A percentile compares a stretch with the other conserved stretches of the same genome.
phyloP scores from a whole-genome alignment of 2,113 vertebrate genomes.

The Nothobranchius furzeri region DNA sequence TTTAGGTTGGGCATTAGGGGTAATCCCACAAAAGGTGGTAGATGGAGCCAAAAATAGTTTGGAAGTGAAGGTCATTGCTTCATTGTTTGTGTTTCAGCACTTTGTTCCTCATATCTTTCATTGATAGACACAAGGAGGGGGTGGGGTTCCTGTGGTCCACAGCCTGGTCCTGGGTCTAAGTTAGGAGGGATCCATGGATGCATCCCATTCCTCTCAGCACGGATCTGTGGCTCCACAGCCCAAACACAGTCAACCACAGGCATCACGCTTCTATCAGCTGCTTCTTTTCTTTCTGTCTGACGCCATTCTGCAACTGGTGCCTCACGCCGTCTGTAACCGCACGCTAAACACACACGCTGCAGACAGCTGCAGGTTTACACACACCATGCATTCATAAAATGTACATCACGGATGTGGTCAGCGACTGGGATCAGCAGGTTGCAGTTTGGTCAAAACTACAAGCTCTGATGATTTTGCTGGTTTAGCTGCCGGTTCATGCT shows the following conservation, averaged over 20 bases:
- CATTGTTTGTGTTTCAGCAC: slow-evolving; percentile 20
- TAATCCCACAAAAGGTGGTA: slow-evolving; percentile 61
- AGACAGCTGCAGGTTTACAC: slow-evolving; percentile 27
- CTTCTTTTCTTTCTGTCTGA: slow-evolving; percentile 39
- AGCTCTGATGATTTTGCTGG: too few species aligned
- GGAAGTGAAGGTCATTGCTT: slow-evolving; percentile 36
- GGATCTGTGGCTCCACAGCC: slow-evolving; percentile 16
- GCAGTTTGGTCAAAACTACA: too few species aligned
- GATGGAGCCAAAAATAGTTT: slow-evolving; percentile 35
- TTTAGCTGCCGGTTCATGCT: too few species aligned
- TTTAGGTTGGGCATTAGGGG: slow-evolving; percentile 79
- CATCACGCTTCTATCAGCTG: background rate
- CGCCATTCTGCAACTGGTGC: slow-evolving; percentile 3
- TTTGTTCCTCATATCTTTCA: too few species aligned
- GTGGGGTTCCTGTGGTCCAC: too few species aligned
- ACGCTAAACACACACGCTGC: background rate
- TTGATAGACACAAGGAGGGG: too few species aligned
- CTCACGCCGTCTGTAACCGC: background rate
- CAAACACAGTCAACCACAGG: slow-evolving; percentile 17
- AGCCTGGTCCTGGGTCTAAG: too few species aligned
- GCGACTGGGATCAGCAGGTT: too few species aligned
- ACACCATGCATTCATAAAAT: too few species aligned
- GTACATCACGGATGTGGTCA: too few species aligned
- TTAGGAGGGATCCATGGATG: slow-evolving; percentile 33
- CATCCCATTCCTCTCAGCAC: slow-evolving; percentile 16